Base-by-base conservation (phyloP, 2,888 invertebrate genomes). In the Drepanosiphum platanoidis region DNA sequence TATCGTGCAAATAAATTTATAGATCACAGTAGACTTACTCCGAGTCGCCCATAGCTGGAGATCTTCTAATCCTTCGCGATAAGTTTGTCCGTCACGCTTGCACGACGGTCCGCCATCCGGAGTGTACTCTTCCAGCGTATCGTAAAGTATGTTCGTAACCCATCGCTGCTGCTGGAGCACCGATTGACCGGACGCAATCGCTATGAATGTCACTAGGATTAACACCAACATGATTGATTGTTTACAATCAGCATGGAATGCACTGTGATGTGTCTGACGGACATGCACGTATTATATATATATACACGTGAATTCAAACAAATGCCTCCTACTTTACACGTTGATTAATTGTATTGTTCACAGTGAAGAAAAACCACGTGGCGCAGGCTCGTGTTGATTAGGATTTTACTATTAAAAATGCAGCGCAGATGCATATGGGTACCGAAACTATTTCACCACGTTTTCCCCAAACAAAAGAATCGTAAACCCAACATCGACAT, bases 1-100 rank as follows among this genome's bases (percentile, higher is more conserved):
- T n/a, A n/a, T n/a, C n/a, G n/a, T n/a, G n/a, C n/a, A n/a, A n/a
- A n/a, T n/a, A n/a, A n/a, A n/a, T n/a, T n/a, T n/a, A n/a, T n/a
- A 71, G 46, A 46, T 42, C 15, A 46, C 46, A 7, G n/a, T 39
- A n/a, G 27, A 78, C 64, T 64, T 32, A 78, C 78, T 78, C 27
- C 30, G 64, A 18, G 77, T 78, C 5, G 77, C 77, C 77, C 77
- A 78, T 9, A 78, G 36, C 22, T 30, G 46, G 30, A 78, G 39
- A 22, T 78, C 78, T 7, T 64, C 64, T 5, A 78, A 30, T 7
- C 78, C 78, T 39, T 78, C 64, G 22, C 30, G 27, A 11, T 78
- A 78, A 1, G 64, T 3, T 7, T 22, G 39, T 78, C 78, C 78
- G 18, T 78, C 39, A 1, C 78, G 64, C 7, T 1, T 42, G 30